Conservation (phyloP, 2,888 invertebrate genomes). For the Diarsia mendica region DNA sequence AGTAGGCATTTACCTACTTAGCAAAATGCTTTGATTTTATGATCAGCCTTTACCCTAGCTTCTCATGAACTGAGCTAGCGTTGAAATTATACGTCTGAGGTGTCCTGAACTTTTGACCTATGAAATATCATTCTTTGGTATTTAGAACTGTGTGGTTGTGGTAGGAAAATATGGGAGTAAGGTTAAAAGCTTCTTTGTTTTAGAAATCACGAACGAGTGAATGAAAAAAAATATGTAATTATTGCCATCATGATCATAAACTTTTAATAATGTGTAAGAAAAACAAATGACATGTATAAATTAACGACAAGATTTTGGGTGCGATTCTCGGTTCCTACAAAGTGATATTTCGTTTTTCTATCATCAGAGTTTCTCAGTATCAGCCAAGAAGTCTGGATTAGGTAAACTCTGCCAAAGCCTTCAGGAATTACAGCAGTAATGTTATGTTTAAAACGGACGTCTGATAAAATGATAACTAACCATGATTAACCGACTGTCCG, state of each 20-base stretch:
- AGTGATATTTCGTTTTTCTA: no score
- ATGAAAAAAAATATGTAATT: neutral
- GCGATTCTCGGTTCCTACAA: no score
- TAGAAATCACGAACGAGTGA: neutral
- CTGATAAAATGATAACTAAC: slow-evolving; percentile 4
- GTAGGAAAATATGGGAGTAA: slow-evolving; percentile 11
- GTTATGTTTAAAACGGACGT: no score
- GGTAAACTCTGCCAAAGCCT: no score
- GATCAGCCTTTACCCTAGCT: neutral
- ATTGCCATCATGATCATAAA: neutral
- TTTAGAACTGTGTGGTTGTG: slow-evolving; percentile 21
- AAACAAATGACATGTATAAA: no score
- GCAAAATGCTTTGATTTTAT: slow-evolving; percentile 16
- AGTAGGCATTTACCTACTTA: slow-evolving; percentile 19
- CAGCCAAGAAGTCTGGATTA: no score
- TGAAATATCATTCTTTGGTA: slow-evolving; percentile 42
- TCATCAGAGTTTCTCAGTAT: no score
- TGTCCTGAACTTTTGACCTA: slow-evolving; percentile 37
- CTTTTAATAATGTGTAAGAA: no score
- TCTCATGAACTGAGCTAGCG: slow-evolving; percentile 24
- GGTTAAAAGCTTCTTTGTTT: neutral
- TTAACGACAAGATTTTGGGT: no score
- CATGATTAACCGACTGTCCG: slow-evolving; percentile 6
- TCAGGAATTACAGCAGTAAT: no score
- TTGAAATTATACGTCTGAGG: slow-evolving; percentile 36